phyloP scores from a whole-genome alignment of 2,113 vertebrate species.

The Morone chrysops region DNA sequence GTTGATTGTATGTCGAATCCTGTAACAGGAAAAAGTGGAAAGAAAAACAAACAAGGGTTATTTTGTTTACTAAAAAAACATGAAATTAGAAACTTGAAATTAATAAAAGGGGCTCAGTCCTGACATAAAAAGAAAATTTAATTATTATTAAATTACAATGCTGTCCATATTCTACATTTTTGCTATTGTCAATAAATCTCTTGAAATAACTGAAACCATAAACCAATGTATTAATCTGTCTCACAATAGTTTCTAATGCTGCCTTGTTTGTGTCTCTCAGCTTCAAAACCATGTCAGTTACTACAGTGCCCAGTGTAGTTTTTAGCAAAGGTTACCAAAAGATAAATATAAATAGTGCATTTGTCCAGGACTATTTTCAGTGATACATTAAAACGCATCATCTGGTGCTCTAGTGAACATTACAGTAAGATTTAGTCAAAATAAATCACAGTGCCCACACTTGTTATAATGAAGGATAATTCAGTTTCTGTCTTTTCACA shows the following conservation, averaged over 20 bases:
- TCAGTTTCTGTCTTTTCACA: not conserved
- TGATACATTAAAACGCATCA: not conserved
- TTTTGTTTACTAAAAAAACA: not conserved
- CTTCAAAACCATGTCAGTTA: too few relatives aligned
- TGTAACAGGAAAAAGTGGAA: conserved; percentile 69
- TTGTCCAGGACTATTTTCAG: not conserved
- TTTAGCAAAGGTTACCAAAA: not conserved
- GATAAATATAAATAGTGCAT: not conserved
- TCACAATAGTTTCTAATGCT: not conserved
- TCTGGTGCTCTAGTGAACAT: not conserved
- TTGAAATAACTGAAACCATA: not conserved
- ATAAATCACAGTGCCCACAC: too few relatives aligned
- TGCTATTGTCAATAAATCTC: not conserved
- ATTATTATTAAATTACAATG: not conserved
- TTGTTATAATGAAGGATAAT: not conserved
- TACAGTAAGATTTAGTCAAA: not conserved
- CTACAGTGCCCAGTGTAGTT: not conserved
- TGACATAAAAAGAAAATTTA: not conserved
- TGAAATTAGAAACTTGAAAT: not conserved
- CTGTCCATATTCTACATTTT: not conserved
- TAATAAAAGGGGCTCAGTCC: not conserved
- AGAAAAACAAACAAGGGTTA: not conserved
- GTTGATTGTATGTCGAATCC: conserved; percentile 94
- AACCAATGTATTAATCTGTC: not conserved
- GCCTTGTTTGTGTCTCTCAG: not conserved